Evolutionary conservation across 2,888 invertebrate species (phyloP).

Genomic region (Bombylius major): DNA sequence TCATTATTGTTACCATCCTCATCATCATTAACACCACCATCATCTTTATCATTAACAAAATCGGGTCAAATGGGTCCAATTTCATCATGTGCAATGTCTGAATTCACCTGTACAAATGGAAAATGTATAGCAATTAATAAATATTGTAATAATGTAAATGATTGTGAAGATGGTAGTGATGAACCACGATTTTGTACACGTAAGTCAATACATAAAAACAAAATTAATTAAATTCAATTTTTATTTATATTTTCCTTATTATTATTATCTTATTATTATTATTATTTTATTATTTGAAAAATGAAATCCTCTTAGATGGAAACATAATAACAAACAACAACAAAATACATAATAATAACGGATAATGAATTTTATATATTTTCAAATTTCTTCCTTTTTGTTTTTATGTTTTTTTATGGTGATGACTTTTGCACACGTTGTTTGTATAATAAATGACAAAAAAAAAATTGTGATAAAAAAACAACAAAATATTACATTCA

Average conservation of each 20-base stretch:
- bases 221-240: constrained; percentile 6
- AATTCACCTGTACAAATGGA: constrained; percentile 35
- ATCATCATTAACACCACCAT: not conserved
- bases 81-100: constrained; percentile 30
- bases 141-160: constrained; percentile 66
- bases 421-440: no score
- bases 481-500: no score
- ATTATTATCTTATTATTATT: no score
- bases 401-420: no score
- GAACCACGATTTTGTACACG: constrained; percentile 72
- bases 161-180: constrained; percentile 69
- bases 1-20: constrained; percentile 8
- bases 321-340: not conserved
- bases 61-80: constrained; percentile 17
- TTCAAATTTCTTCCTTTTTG: no score
- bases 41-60: constrained; percentile 2
- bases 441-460: no score
- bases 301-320: not conserved
- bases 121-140: constrained; percentile 48
- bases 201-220: constrained; percentile 41
- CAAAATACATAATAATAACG: not conserved
- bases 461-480: no score
- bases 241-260: no score
- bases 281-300: not conserved
- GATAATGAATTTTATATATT: no score